Conservation (phyloP, 1,140 invertebrate genomes). For the Calosoma granatense region DNA sequence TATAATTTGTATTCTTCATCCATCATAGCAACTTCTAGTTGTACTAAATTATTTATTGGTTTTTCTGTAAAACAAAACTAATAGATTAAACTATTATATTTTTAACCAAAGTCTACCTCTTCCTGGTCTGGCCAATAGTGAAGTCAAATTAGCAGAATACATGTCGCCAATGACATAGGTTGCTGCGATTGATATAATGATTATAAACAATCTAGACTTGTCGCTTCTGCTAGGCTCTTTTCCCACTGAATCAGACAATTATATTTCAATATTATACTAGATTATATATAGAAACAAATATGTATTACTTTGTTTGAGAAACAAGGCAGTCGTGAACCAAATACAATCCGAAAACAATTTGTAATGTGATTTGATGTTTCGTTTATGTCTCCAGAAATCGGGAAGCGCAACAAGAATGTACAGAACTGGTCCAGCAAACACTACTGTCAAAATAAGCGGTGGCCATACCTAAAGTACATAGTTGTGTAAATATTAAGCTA, state of each 20-base stretch:
- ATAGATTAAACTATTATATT: neutral
- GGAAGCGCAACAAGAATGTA: slow-evolving; percentile 45
- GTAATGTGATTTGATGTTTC: slow-evolving; percentile 29
- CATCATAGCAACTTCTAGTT: slow-evolving; percentile 50
- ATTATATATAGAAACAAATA: slow-evolving; percentile 23
- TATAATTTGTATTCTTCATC: slow-evolving; percentile 47
- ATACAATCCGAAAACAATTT: slow-evolving; percentile 48
- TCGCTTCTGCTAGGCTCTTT: slow-evolving; percentile 44
- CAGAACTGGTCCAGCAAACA: slow-evolving; percentile 43
- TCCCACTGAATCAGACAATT: slow-evolving; percentile 34
- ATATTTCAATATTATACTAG: no score
- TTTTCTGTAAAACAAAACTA: slow-evolving; percentile 37
- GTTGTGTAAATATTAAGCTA: neutral
- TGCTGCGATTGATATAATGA: slow-evolving; percentile 51
- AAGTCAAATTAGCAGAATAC: slow-evolving; percentile 61
- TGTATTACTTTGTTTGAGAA: slow-evolving; percentile 52
- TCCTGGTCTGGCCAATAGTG: slow-evolving; percentile 51
- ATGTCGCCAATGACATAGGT: slow-evolving; percentile 63
- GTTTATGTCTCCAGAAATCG: slow-evolving; percentile 37
- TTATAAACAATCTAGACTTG: slow-evolving; percentile 48
- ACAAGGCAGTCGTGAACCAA: slow-evolving; percentile 55
- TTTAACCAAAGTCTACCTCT: slow-evolving; percentile 29
- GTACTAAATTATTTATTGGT: slow-evolving; percentile 49
- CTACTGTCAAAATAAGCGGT: slow-evolving; percentile 39
- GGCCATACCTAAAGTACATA: slow-evolving; percentile 46